Evolutionary conservation across 2,888 invertebrate genomes (phyloP), one percentile per base, ranked within the genome.

Genomic region (Scaptomyza polygonia): DNA sequence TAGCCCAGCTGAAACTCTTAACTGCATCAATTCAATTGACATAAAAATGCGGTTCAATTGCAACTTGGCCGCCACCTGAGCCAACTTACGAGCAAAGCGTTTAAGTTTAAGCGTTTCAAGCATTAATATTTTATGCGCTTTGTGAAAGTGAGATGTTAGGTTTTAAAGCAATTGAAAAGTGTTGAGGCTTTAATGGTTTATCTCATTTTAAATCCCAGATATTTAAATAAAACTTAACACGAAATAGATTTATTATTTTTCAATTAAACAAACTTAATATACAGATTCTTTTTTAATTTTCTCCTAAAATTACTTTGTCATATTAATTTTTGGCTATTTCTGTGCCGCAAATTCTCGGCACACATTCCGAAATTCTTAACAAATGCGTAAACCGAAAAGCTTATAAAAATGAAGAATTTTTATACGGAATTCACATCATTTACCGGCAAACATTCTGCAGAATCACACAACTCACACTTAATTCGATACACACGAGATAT

Each of bases 1-100:
- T 30, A 30, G 34, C 45, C 54, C 34, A n/a, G 34, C 34, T 32
- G 27, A 40, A 53, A 34, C 63, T 57, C 45, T 39, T 43, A 39
- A 65, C 32, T 36, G 58, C 54, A 39, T 52, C 65, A 63, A 62
- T 63, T 69, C 64, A 62, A 67, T 67, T 64, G 62, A 32, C 72
- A 69, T 61, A 42, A 68, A 66, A 79, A 73, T 62, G 62, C 72
- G 58, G 54, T 48, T 63, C 66, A 71, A 64, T 61, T 67, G 47
- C 29, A 18, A 43, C 40, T 45, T 51, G 32, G 9, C 47, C 32
- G 56, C 48, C 39, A 63, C n/a, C 59, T 61, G 65, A 55, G 25
- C 54, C 36, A 32, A 42, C 49, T 55, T 25, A 43, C 12, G 42
- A 21, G 5, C 18, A 42, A 18, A 42, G 16, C 11, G 18, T 39